Evolutionary conservation across 1,140 invertebrate species (phyloP).

Genomic region (Atta colombica): DNA sequence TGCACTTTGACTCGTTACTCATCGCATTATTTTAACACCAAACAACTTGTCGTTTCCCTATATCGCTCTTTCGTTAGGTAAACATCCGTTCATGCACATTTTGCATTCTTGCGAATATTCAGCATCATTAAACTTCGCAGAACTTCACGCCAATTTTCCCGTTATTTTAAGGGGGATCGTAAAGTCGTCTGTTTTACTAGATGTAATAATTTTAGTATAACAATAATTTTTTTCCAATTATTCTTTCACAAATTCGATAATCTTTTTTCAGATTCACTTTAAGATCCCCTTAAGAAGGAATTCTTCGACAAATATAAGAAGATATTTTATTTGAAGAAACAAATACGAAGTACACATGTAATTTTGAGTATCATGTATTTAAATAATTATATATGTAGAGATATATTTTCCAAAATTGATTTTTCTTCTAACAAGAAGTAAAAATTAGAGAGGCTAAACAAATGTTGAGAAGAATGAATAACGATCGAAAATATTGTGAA

Average conservation of each 20-base stretch:
- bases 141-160: not conserved
- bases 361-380: not conserved
- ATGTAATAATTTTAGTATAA: too few relatives aligned
- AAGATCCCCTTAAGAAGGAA: too few relatives aligned
- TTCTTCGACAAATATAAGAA: not conserved
- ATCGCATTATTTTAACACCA: conserved; percentile 37
- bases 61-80: conserved; percentile 14
- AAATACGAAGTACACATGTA: not conserved
- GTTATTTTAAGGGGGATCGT: not conserved
- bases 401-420: not conserved
- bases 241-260: too few relatives aligned
- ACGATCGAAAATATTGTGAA: not conserved
- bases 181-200: not conserved
- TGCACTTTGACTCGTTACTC: conserved; percentile 53
- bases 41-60: conserved; percentile 4
- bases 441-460: not conserved
- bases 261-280: too few relatives aligned
- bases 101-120: not conserved
- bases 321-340: not conserved
- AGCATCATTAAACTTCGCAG: not conserved
- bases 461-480: not conserved
- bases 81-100: conserved; percentile 25
- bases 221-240: too few relatives aligned
- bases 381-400: not conserved
- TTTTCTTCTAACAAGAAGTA: not conserved